Evolutionary conservation across 2,113 vertebrate genomes (phyloP).

Genomic region (Barbus barbus): DNA sequence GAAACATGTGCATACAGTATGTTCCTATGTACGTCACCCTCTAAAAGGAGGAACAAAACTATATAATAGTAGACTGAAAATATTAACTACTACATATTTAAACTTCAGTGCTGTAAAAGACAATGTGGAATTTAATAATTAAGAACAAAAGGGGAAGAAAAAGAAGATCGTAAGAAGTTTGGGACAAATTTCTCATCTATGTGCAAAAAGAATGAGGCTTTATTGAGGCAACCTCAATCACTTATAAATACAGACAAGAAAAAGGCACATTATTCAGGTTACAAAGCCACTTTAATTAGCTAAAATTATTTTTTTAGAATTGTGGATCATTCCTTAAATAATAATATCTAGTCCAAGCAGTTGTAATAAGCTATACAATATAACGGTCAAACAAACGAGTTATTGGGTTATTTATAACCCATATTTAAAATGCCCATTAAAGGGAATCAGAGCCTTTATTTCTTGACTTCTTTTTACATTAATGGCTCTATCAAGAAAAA

Average conservation of each 20-base stretch:
- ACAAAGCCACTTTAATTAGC: conserved; percentile 65
- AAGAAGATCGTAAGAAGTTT: conserved; percentile 65
- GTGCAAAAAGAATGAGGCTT: conserved; percentile 85
- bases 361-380: conserved; percentile 26
- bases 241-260: conserved; percentile 86
- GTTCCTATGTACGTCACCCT: neutral
- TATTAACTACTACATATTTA: neutral
- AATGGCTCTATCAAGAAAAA: neutral
- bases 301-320: conserved; percentile 57
- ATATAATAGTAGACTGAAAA: neutral
- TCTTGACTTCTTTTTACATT: conserved; percentile 4
- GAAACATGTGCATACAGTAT: neutral
- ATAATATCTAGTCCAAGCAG: neutral
- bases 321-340: neutral
- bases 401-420: neutral
- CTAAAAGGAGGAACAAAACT: neutral
- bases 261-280: conserved; percentile 89
- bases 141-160: neutral
- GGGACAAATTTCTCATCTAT: conserved; percentile 66
- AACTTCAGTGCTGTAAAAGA: conserved; percentile 25
- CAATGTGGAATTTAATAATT: conserved; percentile 16
- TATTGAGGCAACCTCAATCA: conserved; percentile 83
- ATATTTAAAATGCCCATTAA: conserved; percentile 36
- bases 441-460: neutral
- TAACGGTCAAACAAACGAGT: neutral